Base-by-base conservation (phyloP, 2,888 invertebrate species). In the Drosophila colorata region DNA sequence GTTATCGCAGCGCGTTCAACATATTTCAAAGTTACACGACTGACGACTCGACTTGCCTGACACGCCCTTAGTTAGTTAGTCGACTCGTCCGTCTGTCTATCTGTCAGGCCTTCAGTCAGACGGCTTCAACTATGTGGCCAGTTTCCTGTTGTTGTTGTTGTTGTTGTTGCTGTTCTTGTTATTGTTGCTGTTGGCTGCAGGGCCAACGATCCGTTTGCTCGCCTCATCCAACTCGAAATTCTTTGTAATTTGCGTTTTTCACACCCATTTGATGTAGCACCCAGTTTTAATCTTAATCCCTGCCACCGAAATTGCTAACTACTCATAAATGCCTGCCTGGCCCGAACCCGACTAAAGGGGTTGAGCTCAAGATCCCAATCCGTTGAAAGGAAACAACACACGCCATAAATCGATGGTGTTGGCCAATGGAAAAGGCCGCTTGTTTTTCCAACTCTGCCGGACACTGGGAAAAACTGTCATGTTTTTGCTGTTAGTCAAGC, bases 21-120 rank as follows among this genome's bases (percentile, higher is more conserved):
- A 83, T 88, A 87, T 88, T 88, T 88, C 82, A 83, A 87, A 83
- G 85, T 87, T 88, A 87, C 82, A 83, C 89, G 89, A 83, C 88
- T 87, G 72, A 83, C 82, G 78, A 82, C 79, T 78, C 78, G 81
- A 73, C 63, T 69, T 70, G 74, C 67, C 87, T 71, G 82, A 88
- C 82, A 83, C 82, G 89, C 82, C 82, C 82, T 83, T 88, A 84
- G 82, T 83, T 83, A 83, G 82, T 88, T 82, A 88, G 82, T 79
- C 65, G 74, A 40, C 67, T 56, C 55, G 23, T 58, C 74, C 48
- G 31, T 18, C 78, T 40, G 52, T 69, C 70, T 47, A 69, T 48
- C 70, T 68, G 63, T 70, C 79, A 66, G 67, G 64, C 76, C 56
- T 66, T 69, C 79, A 68, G 74, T 78, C 78, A 78, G 74, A 46